Conservation (phyloP, 2,888 invertebrate species). For the Cylloceria caligata region DNA sequence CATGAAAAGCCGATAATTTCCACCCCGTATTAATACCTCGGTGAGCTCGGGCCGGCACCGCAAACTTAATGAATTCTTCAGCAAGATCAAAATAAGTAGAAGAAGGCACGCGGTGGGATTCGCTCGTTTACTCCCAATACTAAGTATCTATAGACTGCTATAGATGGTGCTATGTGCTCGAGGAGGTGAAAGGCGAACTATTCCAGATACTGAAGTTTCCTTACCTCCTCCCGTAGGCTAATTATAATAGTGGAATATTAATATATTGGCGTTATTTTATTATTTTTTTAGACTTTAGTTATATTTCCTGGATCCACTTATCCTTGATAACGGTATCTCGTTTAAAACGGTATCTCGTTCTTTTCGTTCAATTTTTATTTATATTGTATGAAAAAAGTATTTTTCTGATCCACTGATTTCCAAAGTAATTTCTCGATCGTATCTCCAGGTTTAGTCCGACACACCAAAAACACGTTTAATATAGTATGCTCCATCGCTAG, state of each 20-base stretch:
- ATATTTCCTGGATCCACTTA: background rate
- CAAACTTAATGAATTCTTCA: constrained; percentile 85
- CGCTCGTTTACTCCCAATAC: constrained; percentile 63
- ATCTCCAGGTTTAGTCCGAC: background rate
- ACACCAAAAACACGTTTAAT: background rate
- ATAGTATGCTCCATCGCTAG: background rate
- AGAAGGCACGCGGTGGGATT: constrained; percentile 22
- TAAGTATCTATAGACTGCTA: constrained; percentile 60
- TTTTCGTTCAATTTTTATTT: no score
- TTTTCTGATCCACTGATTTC: background rate
- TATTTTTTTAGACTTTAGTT: background rate
- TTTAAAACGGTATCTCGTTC: no score
- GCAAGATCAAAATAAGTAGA: constrained; percentile 81
- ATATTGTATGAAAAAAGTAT: background rate
- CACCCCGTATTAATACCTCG: constrained; percentile 83
- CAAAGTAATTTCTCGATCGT: background rate
- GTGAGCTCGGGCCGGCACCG: constrained; percentile 70
- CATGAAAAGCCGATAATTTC: constrained; percentile 82
- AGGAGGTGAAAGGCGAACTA: constrained; percentile 44
- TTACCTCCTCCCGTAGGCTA: background rate
- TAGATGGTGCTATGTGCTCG: background rate
- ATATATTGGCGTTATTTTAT: background rate
- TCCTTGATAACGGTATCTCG: background rate
- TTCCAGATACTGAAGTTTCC: constrained; percentile 28
- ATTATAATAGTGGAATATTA: constrained; percentile 15